A percentile compares a stretch with the other conserved stretches of the same genome.
Evolutionary conservation across 2,113 vertebrate species (phyloP).

Genomic region (Maccullochella peelii): DNA sequence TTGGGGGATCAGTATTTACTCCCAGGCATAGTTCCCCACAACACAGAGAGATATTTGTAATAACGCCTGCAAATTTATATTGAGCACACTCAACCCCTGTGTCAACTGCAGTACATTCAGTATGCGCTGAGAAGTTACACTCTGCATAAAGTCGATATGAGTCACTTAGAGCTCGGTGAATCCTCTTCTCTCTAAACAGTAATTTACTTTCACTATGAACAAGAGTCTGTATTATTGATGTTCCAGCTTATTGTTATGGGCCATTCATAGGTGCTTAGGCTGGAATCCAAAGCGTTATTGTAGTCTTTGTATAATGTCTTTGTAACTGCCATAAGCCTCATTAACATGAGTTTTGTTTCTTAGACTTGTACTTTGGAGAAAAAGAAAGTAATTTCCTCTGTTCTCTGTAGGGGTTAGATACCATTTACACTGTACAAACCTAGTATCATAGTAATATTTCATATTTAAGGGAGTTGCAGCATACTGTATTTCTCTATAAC

Average conservation of each 20-base stretch:
- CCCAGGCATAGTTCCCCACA: constrained; percentile 1
- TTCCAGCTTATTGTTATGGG: constrained; percentile 50
- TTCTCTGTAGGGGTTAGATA: constrained; percentile 1
- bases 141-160: constrained; percentile 47
- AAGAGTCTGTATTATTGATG: constrained; percentile 44
- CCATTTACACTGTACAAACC: constrained; percentile 11
- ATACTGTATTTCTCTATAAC: background rate
- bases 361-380: constrained; percentile 4
- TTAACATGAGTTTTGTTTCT: constrained; percentile 40
- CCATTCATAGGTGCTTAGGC: constrained; percentile 28
- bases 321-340: constrained; percentile 27
- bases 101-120: constrained; percentile 26
- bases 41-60: constrained; percentile 22
- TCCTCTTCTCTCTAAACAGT: constrained; percentile 45
- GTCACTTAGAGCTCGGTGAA: constrained; percentile 32
- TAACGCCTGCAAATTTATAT: constrained; percentile 21
- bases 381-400: background rate
- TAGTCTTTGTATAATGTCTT: constrained; percentile 38
- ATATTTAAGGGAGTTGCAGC: background rate
- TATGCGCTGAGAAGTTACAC: constrained; percentile 13
- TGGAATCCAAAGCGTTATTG: constrained; percentile 32
- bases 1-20: constrained; percentile 2
- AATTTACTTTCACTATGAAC: constrained; percentile 49
- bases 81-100: constrained; percentile 18
- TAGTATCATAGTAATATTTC: background rate